These are phyloP conservation scores for Parauchenoglanis ngamensis DNA, from an alignment of 2,797 vertebrate species.

Conservation along the genomic window DNA sequence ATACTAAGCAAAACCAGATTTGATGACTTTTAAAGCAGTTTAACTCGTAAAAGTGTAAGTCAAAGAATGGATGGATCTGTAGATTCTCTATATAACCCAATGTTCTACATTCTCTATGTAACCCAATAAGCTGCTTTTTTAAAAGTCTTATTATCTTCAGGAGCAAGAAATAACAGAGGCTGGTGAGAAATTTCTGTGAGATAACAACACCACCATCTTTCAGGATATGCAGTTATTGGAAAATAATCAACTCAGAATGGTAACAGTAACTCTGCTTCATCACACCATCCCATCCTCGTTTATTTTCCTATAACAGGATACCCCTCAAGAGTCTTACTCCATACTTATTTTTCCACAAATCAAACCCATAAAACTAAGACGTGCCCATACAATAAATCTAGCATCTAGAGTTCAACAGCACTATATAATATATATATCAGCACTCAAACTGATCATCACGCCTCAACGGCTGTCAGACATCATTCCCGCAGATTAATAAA, in stretches of 20 bases:
- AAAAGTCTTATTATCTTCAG: not conserved
- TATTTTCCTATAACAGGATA: not conserved
- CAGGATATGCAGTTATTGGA: not conserved
- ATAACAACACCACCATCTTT: not conserved
- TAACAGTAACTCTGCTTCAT: not conserved
- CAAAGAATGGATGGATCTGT: not conserved
- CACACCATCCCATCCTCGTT: not conserved
- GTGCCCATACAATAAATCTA: not conserved
- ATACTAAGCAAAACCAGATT: not conserved
- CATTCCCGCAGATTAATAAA: slow-evolving; percentile 9
- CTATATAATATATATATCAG: not conserved
- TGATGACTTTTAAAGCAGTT: not conserved
- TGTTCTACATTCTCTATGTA: too few relatives aligned
- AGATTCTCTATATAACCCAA: not conserved
- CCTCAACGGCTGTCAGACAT: not conserved
- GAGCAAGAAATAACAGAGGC: not conserved
- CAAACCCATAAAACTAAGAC: not conserved
- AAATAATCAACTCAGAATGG: not conserved
- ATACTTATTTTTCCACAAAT: not conserved
- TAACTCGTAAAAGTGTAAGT: not conserved
- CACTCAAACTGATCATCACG: not conserved
- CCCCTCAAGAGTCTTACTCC: not conserved
- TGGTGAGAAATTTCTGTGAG: not conserved
- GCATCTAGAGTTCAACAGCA: not conserved
- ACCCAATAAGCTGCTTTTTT: not conserved